A percentile compares a stretch with the other conserved stretches of the same genome.
phyloP scores from a whole-genome alignment of 2,888 invertebrate species.

The Phania funesta region DNA sequence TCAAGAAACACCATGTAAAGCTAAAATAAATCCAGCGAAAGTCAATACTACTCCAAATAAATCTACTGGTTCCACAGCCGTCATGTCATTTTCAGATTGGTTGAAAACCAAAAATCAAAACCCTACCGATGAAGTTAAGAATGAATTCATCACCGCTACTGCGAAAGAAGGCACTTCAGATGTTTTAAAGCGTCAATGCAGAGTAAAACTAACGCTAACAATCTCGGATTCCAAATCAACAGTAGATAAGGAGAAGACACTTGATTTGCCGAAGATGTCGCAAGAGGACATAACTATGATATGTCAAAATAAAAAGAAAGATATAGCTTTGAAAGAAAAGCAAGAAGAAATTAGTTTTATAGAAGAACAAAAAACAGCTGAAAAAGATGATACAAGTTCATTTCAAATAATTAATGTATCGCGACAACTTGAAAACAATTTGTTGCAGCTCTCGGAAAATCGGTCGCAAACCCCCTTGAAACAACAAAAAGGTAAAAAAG shows the following conservation, averaged over 20 bases:
- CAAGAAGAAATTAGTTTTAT: background rate
- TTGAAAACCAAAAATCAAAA: slow-evolving; percentile 52
- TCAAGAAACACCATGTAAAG: background rate
- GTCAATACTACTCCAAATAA: slow-evolving; percentile 25
- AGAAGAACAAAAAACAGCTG: background rate
- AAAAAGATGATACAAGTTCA: background rate
- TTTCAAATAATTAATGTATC: background rate
- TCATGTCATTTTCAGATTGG: slow-evolving; percentile 67
- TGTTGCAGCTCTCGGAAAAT: background rate
- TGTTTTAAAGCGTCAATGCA: background rate
- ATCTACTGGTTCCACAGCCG: slow-evolving; percentile 28
- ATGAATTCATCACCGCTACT: background rate
- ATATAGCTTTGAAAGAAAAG: background rate
- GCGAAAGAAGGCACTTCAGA: background rate
- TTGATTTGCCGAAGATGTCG: background rate
- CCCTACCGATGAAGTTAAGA: background rate
- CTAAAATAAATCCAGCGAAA: slow-evolving; percentile 9
- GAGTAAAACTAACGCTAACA: background rate
- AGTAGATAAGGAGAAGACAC: background rate
- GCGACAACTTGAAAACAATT: background rate
- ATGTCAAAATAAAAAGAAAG: background rate
- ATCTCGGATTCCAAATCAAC: background rate
- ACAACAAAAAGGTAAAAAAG: background rate
- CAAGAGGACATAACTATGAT: background rate
- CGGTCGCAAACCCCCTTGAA: background rate